These are phyloP conservation scores for Drosophila sucinea DNA, from an alignment of 1,140 invertebrate genomes.

Conservation along the genomic window DNA sequence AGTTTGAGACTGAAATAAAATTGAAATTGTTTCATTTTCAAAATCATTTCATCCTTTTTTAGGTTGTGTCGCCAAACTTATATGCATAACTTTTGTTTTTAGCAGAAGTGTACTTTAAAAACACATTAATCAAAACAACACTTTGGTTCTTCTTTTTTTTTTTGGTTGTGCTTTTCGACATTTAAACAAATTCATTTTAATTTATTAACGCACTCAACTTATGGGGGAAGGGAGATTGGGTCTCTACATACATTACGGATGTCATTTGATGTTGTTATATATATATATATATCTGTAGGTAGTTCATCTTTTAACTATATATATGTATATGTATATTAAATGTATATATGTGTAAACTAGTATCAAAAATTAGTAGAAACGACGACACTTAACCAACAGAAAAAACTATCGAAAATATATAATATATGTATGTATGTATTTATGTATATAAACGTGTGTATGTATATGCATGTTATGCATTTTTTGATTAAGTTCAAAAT, in stretches of 20 bases:
- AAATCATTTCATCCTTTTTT: background rate
- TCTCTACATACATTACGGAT: conserved; percentile 73
- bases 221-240: conserved; percentile 22
- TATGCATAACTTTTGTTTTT: conserved; percentile 16
- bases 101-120: background rate
- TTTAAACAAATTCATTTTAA: conserved; percentile 79
- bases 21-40: too few species aligned
- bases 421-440: conserved; percentile 47
- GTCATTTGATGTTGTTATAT: conserved; percentile 57
- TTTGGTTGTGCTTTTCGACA: conserved; percentile 58
- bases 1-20: too few species aligned
- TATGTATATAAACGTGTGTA: conserved; percentile 44
- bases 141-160: conserved; percentile 9
- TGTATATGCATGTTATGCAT: conserved; percentile 34
- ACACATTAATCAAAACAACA: conserved; percentile 32
- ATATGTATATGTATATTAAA: conserved; percentile 49
- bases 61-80: background rate
- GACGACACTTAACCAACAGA: conserved; percentile 75
- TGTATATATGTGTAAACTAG: conserved; percentile 75
- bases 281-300: conserved; percentile 49
- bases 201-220: conserved; percentile 80
- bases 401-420: conserved; percentile 71
- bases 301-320: conserved; percentile 33
- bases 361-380: conserved; percentile 81
- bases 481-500: conserved; percentile 47